Percentiles rank a stretch among this genome's conserved stretches.
Conservation (phyloP, 2,797 vertebrate species). For the Galaxias olidus region DNA sequence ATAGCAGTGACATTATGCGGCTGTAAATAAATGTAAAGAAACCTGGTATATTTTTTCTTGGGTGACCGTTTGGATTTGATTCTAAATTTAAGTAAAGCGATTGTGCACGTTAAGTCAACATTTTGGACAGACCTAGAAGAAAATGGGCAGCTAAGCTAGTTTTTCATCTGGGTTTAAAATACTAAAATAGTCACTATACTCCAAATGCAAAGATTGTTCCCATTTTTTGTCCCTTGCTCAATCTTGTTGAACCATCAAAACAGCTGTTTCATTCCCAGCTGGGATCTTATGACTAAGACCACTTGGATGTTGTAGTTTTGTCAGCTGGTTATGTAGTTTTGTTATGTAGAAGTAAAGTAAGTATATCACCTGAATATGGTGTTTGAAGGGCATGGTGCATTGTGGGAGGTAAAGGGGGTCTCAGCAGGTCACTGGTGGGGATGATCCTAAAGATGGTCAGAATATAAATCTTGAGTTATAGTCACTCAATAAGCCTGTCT, state of each 20-base stretch:
- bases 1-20: slow-evolving; percentile 30
- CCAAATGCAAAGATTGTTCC: too few species aligned
- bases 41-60: slow-evolving; percentile 15
- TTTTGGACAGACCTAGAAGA: not conserved
- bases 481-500: not conserved
- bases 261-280: slow-evolving; percentile 18
- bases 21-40: slow-evolving; percentile 32
- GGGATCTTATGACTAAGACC: slow-evolving; percentile 14
- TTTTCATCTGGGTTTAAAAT: too few species aligned
- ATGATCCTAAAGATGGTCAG: not conserved
- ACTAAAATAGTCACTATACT: too few species aligned
- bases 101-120: not conserved
- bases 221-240: not conserved
- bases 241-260: not conserved
- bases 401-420: not conserved
- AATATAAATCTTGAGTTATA: not conserved
- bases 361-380: not conserved
- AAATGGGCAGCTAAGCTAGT: not conserved
- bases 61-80: slow-evolving; percentile 2
- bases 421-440: not conserved
- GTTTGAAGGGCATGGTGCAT: not conserved
- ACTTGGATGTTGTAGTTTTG: slow-evolving; percentile 17
- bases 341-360: not conserved
- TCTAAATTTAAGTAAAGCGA: not conserved
- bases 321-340: not conserved